Conservation (phyloP, 1,140 invertebrate genomes). For the Apis mellifera region Amel_HAv3.1 CM009933.2:12062501-12063000, state of each 20-base stretch:
- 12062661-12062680: not conserved
- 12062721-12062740: conserved; percentile 69
- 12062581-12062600: conserved; percentile 8
- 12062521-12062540: too few species aligned
- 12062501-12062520: not conserved
- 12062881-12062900: conserved; percentile 49
- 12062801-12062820: conserved; percentile 37
- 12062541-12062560: conserved; percentile 11
- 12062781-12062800: conserved; percentile 41
- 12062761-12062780: conserved; percentile 21
- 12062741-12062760: conserved; percentile 68
- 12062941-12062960: conserved; percentile 73
- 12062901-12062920: conserved; percentile 54
- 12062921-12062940: conserved; percentile 68
- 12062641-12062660: conserved; percentile 34
- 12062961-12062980: conserved; percentile 70
- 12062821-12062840: conserved; percentile 52
- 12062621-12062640: conserved; percentile 32
- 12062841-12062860: conserved; percentile 54
- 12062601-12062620: conserved; percentile 38
- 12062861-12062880: conserved; percentile 46
- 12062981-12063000: conserved; percentile 64
- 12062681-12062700: conserved; percentile 47
- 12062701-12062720: conserved; percentile 69
- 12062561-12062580: not conserved